phyloP scores from a whole-genome alignment of 1,140 invertebrate species.

The Choristoneura fumiferana region DNA sequence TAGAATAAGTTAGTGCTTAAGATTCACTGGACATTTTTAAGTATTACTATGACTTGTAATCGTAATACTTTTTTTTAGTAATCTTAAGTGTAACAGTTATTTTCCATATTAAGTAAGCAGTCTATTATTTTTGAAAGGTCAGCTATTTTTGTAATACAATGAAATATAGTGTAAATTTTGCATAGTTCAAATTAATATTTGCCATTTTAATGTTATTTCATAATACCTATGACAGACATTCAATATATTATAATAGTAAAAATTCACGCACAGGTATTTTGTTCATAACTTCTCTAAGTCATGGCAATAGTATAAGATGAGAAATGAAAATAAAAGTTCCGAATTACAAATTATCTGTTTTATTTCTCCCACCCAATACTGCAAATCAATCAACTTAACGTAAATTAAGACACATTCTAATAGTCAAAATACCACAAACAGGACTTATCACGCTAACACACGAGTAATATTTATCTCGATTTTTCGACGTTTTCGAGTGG shows the following conservation, averaged over 20 bases:
- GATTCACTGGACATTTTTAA: slow-evolving; percentile 28
- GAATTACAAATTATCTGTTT: slow-evolving; percentile 7
- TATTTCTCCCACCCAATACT: not conserved
- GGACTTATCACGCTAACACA: too few species aligned
- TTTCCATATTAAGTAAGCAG: not conserved
- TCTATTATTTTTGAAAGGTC: not conserved
- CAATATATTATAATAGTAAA: too few species aligned
- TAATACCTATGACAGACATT: not conserved
- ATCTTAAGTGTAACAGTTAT: too few species aligned
- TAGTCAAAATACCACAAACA: too few species aligned
- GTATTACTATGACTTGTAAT: slow-evolving; percentile 12
- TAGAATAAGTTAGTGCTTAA: slow-evolving; percentile 34
- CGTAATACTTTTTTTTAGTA: not conserved
- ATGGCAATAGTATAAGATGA: slow-evolving; percentile 3
- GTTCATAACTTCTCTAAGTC: not conserved
- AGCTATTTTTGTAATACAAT: not conserved
- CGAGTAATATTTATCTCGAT: too few species aligned
- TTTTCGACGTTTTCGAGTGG: too few species aligned
- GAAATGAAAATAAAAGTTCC: slow-evolving; percentile 1
- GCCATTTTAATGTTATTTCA: not conserved
- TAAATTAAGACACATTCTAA: too few species aligned
- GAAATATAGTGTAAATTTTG: not conserved
- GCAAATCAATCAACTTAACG: too few species aligned
- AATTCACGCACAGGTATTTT: not conserved
- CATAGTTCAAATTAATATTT: not conserved